Evolutionary conservation across 2,888 invertebrate species (phyloP).

Genomic region (Drosophila longiperda): DNA sequence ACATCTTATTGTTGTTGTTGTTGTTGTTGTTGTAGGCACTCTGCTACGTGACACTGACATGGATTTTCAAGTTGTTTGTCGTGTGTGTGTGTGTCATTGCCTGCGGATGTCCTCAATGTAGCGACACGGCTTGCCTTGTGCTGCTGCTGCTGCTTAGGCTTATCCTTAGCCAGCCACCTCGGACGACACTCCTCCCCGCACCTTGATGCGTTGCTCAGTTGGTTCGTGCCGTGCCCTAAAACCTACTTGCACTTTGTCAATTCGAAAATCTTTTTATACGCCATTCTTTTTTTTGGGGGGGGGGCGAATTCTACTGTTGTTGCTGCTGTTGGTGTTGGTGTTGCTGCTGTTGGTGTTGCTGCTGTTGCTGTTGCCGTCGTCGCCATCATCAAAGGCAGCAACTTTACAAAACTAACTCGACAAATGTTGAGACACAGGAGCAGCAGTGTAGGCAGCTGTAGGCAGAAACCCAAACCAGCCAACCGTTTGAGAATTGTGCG

Average conservation of each 20-base stretch:
- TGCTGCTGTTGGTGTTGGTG: not conserved
- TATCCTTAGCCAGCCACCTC: conserved; percentile 17
- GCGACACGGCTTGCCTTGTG: conserved; percentile 24
- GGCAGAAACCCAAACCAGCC: conserved; percentile 1
- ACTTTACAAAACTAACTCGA: conserved; percentile 71
- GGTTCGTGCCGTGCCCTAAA: conserved; percentile 52
- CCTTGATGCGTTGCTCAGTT: conserved; percentile 21
- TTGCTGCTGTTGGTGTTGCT: not conserved
- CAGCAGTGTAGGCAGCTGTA: conserved; percentile 23
- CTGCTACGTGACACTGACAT: conserved; percentile 83
- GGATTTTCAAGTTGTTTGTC: conserved; percentile 78
- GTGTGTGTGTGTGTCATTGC: conserved; percentile 54
- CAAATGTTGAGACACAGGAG: conserved; percentile 52
- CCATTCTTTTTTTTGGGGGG: conserved; percentile 50
- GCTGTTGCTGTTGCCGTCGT: not conserved
- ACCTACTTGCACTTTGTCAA: conserved; percentile 76
- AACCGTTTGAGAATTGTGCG: conserved; percentile 72
- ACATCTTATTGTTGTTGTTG: conserved; percentile 26
- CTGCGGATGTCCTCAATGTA: conserved; percentile 68
- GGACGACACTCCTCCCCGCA: not conserved
- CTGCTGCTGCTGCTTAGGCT: conserved; percentile 52
- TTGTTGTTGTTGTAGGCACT: conserved; percentile 56
- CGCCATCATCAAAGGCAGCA: conserved; percentile 72
- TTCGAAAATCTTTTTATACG: conserved; percentile 78
- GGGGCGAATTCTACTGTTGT: conserved; percentile 36